Conservation (phyloP, 1,140 invertebrate species). For the Tyrophagus putrescentiae region DNA sequence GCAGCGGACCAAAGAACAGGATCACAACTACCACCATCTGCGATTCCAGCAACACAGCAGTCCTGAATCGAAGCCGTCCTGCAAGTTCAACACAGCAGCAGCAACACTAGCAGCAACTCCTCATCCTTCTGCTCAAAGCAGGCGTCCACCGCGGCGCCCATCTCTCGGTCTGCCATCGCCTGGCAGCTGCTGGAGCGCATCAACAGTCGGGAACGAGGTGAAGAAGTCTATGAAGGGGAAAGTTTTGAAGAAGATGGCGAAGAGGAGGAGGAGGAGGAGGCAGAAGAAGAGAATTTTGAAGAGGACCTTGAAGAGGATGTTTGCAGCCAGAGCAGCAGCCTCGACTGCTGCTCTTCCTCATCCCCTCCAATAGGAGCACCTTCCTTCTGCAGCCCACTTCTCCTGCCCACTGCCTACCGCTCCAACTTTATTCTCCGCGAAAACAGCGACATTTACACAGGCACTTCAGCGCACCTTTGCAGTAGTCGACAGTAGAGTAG, state of each 20-base stretch:
- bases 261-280: background rate
- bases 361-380: background rate
- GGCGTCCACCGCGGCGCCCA: background rate
- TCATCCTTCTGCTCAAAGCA: no score
- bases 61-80: no score
- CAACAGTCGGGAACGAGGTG: background rate
- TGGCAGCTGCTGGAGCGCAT: background rate
- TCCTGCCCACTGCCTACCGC: background rate
- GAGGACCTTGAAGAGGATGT: background rate
- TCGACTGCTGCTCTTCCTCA: no score
- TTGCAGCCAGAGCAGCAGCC: no score
- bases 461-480: background rate
- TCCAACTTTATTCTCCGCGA: conserved; percentile 7
- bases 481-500: background rate
- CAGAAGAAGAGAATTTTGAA: background rate
- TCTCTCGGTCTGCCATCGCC: background rate
- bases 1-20: background rate
- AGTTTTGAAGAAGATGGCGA: background rate
- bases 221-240: background rate
- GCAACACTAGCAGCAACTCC: background rate
- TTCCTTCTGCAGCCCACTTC: background rate
- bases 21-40: no score
- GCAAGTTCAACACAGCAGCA: background rate
- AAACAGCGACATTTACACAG: conserved; percentile 7
- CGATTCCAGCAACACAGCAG: no score